Evolutionary conservation across 2,888 invertebrate genomes (phyloP).

Genomic region (Drosophila antonietae): DNA sequence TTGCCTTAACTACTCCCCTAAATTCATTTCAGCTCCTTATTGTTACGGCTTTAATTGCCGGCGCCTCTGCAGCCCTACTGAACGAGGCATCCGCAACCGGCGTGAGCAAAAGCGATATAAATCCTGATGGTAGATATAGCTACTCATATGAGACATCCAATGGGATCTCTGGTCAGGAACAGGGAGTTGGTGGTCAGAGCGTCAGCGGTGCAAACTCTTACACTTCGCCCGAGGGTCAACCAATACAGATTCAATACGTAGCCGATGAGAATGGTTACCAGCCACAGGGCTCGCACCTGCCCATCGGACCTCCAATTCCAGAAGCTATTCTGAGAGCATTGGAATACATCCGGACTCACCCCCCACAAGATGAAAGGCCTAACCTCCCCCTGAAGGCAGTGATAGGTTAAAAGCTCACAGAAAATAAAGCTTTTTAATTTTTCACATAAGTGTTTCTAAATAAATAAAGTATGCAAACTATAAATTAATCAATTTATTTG

Average conservation of each 20-base stretch:
- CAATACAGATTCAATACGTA: conserved; percentile 65
- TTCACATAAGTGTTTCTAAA: no score
- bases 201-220: conserved; percentile 72
- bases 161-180: conserved; percentile 86
- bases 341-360: conserved; percentile 81
- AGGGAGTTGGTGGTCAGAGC: conserved; percentile 85
- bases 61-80: conserved; percentile 45
- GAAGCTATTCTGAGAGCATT: conserved; percentile 72
- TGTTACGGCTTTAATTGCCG: conserved; percentile 57
- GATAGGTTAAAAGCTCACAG: no score
- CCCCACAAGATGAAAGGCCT: conserved; percentile 41
- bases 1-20: not conserved
- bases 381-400: no score
- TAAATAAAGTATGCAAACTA: no score
- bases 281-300: conserved; percentile 71
- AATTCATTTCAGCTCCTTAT: conserved; percentile 55
- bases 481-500: no score
- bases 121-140: conserved; percentile 84
- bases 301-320: no score
- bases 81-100: conserved; percentile 55
- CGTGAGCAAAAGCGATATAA: conserved; percentile 50
- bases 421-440: no score
- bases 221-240: conserved; percentile 79
- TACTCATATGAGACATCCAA: conserved; percentile 86
- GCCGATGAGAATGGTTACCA: conserved; percentile 82